Evolutionary conservation across 2,888 invertebrate genomes (phyloP), one percentile per base, ranked within the genome.

Genomic region (Antheraea assamensis): DNA sequence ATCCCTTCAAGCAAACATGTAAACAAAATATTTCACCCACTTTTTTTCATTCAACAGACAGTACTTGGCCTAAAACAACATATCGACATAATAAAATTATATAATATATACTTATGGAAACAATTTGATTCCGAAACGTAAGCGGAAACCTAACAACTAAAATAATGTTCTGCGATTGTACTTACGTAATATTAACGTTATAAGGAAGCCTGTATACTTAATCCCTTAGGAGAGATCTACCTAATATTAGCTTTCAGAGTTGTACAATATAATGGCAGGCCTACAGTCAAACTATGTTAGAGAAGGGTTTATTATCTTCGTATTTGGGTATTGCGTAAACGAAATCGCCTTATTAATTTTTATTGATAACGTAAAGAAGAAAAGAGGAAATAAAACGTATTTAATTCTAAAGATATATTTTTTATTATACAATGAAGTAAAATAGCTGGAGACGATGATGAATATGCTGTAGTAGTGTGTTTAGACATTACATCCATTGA

Each of bases 151-250:
- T 64, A 64, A 64, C 61, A 64, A 64, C 30, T 15, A 64, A 30
- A 64, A 17, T 64, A 64, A 64, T 64, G 30, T 64, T 27, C 61
- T 17, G 30, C 27, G 17, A 64, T 64, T 15, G 30, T 64, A 64
- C 17, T 64, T 64, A 64, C 61, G 30, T 15, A 64, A 15, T 27
- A 30, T 30, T 5, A 64, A 64, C 61, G 61, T 30, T 64, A 64
- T 64, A 64, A 27, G 61, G 61, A 64, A 64, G 30, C 27, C 27
- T 64, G 61, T 64, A 64, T 15, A 64, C 61, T 64, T 64, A 64
- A 27, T 64, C 61, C 61, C 61, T 64, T 27, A 30, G 61, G 61
- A 64, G 61, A 30, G 30, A 30, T 64, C 61, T 30, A 64, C 61
- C 30, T 30, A 30, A 64, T 64, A 64, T 64, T 64, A 64, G 61